A percentile compares a stretch with the other conserved stretches of the same genome.
Evolutionary conservation across 2,113 vertebrate species (phyloP).

Genomic region (Vanacampus margaritifer): DNA sequence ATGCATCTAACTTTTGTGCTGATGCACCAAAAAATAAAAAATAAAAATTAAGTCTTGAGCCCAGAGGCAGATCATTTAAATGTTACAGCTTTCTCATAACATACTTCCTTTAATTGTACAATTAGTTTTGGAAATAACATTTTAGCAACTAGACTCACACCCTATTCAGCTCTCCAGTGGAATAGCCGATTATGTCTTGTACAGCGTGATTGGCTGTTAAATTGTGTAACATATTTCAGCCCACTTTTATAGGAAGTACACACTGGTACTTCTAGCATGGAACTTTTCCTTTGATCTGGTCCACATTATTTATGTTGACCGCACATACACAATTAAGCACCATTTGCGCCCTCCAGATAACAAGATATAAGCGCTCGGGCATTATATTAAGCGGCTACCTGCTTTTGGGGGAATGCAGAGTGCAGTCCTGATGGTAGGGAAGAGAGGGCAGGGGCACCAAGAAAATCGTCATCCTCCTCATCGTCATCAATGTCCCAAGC

Average conservation of each 20-base stretch:
- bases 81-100: too few relatives aligned
- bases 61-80: too few relatives aligned
- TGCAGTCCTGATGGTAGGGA: slow-evolving; percentile 56
- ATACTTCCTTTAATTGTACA: too few relatives aligned
- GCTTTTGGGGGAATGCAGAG: slow-evolving; percentile 62
- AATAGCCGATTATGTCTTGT: too few relatives aligned
- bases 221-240: too few relatives aligned
- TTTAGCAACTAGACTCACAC: too few relatives aligned
- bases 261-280: neutral
- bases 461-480: slow-evolving; percentile 75
- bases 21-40: too few relatives aligned
- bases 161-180: too few relatives aligned
- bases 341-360: neutral
- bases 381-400: slow-evolving; percentile 26
- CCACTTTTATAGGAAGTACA: neutral
- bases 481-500: slow-evolving; percentile 94
- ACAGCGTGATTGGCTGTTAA: too few relatives aligned
- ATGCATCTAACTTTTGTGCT: too few relatives aligned
- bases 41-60: too few relatives aligned
- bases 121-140: too few relatives aligned
- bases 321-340: neutral
- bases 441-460: slow-evolving; percentile 22
- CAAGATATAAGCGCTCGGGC: neutral
- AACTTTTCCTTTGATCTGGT: neutral
- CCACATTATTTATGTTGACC: neutral